phyloP scores from a whole-genome alignment of 2,888 invertebrate species.

The Agonopterix heracliana region DNA sequence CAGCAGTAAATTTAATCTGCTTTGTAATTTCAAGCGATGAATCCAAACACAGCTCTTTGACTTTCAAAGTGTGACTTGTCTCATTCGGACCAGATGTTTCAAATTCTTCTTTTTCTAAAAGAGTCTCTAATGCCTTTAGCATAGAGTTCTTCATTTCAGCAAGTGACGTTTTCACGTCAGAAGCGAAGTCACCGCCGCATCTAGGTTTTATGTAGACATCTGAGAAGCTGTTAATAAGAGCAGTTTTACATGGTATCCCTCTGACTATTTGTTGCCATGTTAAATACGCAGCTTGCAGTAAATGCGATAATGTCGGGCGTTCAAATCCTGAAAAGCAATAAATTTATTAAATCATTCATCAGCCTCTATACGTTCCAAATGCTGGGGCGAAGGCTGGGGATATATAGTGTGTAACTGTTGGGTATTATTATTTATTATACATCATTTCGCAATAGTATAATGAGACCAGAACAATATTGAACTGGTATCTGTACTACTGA shows the following conservation, averaged over 20 bases:
- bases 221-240: slow-evolving; percentile 75
- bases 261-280: slow-evolving; percentile 79
- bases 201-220: slow-evolving; percentile 81
- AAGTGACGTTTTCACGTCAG: slow-evolving; percentile 52
- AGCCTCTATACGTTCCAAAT: too few species aligned
- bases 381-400: too few species aligned
- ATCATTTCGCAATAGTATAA: too few species aligned
- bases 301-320: slow-evolving; percentile 77
- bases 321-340: slow-evolving; percentile 67
- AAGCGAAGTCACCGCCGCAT: slow-evolving; percentile 54
- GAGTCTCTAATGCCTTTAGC: slow-evolving; percentile 42
- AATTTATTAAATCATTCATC: too few species aligned
- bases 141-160: slow-evolving; percentile 68
- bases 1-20: slow-evolving; percentile 65
- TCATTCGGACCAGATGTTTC: slow-evolving; percentile 13
- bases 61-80: slow-evolving; percentile 46
- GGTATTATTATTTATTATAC: too few species aligned
- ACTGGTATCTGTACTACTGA: too few species aligned
- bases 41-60: slow-evolving; percentile 67
- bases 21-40: slow-evolving; percentile 69
- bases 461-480: too few species aligned
- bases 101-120: slow-evolving; percentile 24
- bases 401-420: too few species aligned
- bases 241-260: slow-evolving; percentile 73
- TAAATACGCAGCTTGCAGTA: slow-evolving; percentile 80